Percentiles rank a stretch among this genome's conserved stretches.
Conservation (phyloP, 2,888 invertebrate genomes). For the Epirrita christyi region DNA sequence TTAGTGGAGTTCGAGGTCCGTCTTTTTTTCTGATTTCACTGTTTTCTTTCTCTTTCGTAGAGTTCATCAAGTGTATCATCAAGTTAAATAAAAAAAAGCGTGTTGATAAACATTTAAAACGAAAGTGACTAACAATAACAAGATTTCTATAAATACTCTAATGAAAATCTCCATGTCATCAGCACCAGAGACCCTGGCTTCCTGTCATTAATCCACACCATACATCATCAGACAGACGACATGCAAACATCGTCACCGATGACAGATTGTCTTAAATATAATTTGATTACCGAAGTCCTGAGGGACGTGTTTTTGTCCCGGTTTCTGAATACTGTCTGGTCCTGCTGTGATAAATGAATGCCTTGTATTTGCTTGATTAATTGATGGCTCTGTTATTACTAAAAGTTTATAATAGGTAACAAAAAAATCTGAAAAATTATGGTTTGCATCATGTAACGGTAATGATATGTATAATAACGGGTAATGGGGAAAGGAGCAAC, state of each 20-base stretch:
- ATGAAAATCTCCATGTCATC: constrained; percentile 12
- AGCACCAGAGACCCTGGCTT: constrained; percentile 44
- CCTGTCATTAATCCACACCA: constrained; percentile 57
- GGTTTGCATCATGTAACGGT: no score
- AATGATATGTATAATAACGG: no score
- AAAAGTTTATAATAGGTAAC: neutral
- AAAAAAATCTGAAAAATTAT: neutral
- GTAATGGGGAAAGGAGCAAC: no score
- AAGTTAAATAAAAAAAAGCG: no score
- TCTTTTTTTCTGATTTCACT: no score
- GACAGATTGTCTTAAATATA: constrained; percentile 72
- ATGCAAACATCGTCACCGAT: constrained; percentile 46
- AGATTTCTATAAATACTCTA: neutral
- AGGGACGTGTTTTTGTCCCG: constrained; percentile 39
- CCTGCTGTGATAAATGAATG: constrained; percentile 36
- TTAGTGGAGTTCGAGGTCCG: no score
- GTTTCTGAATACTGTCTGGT: constrained; percentile 34
- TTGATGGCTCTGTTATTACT: constrained; percentile 21
- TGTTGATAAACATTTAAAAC: no score
- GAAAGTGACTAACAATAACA: neutral
- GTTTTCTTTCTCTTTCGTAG: no score
- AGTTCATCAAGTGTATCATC: no score
- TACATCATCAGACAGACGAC: constrained; percentile 35
- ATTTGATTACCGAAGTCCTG: constrained; percentile 59
- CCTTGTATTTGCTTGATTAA: constrained; percentile 33